A percentile compares a stretch with the other conserved stretches of the same genome.
Evolutionary conservation across 2,113 vertebrate species (phyloP).

Genomic region (Danio rerio): DNA sequence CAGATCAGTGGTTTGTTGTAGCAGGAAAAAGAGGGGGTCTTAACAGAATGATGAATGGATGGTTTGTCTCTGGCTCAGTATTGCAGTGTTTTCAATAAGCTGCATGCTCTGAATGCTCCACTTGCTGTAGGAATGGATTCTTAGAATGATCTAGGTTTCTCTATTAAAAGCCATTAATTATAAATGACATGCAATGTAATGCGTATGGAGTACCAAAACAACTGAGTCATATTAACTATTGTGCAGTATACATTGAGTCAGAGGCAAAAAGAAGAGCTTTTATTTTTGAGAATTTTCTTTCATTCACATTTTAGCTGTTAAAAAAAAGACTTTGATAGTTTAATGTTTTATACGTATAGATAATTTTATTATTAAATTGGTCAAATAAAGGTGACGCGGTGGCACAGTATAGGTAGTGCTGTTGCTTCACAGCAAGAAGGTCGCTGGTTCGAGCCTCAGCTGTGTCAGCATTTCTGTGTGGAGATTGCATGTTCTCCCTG

Average conservation of each 20-base stretch:
- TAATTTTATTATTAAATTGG: too few relatives aligned
- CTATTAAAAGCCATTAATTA: constrained; percentile 79
- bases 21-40: constrained; percentile 66
- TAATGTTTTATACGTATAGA: too few relatives aligned
- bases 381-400: too few relatives aligned
- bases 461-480: too few relatives aligned
- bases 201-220: constrained; percentile 62
- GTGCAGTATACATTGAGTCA: constrained; percentile 44
- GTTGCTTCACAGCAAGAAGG: too few relatives aligned
- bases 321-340: too few relatives aligned
- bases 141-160: constrained; percentile 67
- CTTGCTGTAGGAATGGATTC: constrained; percentile 55
- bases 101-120: constrained; percentile 57
- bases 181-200: constrained; percentile 63
- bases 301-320: background rate
- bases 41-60: constrained; percentile 71
- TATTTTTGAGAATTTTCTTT: background rate
- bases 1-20: constrained; percentile 57
- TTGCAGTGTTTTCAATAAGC: constrained; percentile 76
- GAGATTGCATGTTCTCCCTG: too few relatives aligned
- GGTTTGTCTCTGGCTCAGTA: constrained; percentile 65
- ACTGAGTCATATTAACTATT: constrained; percentile 68
- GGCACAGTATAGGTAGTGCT: too few relatives aligned
- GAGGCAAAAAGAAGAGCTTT: constrained; percentile 1
- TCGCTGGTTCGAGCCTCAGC: too few relatives aligned